Percentiles rank a stretch among this genome's conserved stretches.
These are phyloP conservation scores for Ephialtes manifestator DNA, from an alignment of 2,888 invertebrate species.

Conservation along the genomic window DNA sequence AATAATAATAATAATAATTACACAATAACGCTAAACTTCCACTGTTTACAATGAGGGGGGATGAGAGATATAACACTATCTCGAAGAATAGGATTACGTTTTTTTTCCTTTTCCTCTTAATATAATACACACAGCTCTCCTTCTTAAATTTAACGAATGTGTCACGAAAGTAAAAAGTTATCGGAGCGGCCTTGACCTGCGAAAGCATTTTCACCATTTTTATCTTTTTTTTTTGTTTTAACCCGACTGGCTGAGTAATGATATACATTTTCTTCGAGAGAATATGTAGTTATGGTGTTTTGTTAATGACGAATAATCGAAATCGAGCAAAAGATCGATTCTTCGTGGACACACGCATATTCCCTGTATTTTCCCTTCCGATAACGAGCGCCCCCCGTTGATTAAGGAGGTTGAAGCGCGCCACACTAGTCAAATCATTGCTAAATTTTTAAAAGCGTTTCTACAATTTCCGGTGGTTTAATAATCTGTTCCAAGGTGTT, in stretches of 20 bases:
- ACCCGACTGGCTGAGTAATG: conserved; percentile 27
- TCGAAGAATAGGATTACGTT: conserved; percentile 29
- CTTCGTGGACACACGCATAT: neutral
- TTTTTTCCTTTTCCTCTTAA: conserved; percentile 44
- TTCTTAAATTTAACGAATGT: conserved; percentile 31
- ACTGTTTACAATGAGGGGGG: conserved; percentile 75
- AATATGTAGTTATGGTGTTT: conserved; percentile 4
- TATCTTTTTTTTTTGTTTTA: too few species aligned
- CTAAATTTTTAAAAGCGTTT: too few species aligned
- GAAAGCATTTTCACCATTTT: conserved; percentile 17
- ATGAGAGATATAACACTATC: conserved; percentile 23
- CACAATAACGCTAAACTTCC: conserved; percentile 80
- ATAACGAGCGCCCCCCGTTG: too few species aligned
- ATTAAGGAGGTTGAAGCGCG: too few species aligned
- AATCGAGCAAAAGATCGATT: neutral
- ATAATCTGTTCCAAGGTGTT: too few species aligned
- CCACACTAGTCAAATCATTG: too few species aligned
- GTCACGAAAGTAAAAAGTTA: conserved; percentile 34
- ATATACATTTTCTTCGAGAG: conserved; percentile 12
- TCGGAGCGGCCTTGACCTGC: conserved; percentile 10
- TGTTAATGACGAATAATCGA: neutral
- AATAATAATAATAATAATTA: conserved; percentile 82
- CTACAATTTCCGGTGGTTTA: too few species aligned
- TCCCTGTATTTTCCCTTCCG: conserved; percentile 23
- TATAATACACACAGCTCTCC: conserved; percentile 52